Conservation (phyloP, 2,113 vertebrate species). For the Dasyornis broadbenti region DNA sequence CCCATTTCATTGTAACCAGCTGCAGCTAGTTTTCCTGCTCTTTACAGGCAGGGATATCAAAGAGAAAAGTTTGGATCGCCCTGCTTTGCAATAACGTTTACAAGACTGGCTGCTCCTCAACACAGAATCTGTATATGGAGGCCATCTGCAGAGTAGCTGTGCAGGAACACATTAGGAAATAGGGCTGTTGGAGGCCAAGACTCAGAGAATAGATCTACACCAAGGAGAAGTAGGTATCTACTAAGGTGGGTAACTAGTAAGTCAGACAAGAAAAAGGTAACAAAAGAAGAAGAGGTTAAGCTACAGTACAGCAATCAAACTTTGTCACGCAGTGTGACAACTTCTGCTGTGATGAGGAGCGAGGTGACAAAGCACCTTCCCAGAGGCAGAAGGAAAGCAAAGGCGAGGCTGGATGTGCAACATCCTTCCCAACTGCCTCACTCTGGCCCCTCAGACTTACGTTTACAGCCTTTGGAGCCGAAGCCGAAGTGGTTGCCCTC, state of each 20-base stretch:
- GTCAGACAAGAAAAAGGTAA: not conserved
- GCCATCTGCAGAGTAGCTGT: constrained; percentile 1
- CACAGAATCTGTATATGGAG: not conserved
- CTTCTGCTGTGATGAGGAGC: not conserved
- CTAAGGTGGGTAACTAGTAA: not conserved
- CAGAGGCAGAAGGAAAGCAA: not conserved
- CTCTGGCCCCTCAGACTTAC: constrained; percentile 71
- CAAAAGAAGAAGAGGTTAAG: not conserved
- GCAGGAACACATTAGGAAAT: constrained; percentile 19
- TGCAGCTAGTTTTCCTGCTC: not conserved
- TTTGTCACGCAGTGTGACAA: not conserved
- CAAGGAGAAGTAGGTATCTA: constrained; percentile 22
- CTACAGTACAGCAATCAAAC: not conserved
- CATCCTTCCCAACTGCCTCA: fast-evolving
- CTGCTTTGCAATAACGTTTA: not conserved
- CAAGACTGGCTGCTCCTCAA: not conserved
- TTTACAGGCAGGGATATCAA: not conserved
- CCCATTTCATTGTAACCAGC: not conserved
- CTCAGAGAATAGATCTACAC: constrained; percentile 28
- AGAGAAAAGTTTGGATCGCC: not conserved
- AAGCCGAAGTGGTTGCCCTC: constrained; percentile 94
- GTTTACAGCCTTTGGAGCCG: constrained; percentile 91
- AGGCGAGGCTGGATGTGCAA: not conserved
- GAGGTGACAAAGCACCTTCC: not conserved
- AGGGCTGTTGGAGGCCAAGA: not conserved